Base-by-base conservation (phyloP, 2,888 invertebrate species). In the Chloroclysta siterata region DNA sequence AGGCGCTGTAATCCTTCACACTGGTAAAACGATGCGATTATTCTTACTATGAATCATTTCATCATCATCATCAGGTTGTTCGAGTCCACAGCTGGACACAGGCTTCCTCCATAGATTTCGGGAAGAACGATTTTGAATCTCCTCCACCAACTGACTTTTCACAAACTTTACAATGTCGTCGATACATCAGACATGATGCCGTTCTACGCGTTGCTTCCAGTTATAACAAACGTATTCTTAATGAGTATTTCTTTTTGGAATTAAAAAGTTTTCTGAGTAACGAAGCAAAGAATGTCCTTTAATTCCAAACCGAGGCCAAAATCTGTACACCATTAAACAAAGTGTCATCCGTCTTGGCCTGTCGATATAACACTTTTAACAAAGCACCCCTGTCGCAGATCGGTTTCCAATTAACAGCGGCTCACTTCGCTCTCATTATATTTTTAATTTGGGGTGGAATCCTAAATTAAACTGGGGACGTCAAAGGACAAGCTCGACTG, bases 391-490 rank as follows among this genome's bases (percentile, higher is more conserved):
- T 76, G 79, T 80, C 79, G 77, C 83, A 88, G 91, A 93, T 93
- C 92, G 90, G 90, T 92, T 92, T 90, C 92, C 93, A 93, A 93
- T 93, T 92, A 93, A 91, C 90, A 86, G 83, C 79, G 84, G 79
- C 86, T 87, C 87, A 83, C 87, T 87, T 84, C 83, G 80, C 83
- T 88, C 93, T 93, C 93, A 92, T 93, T 93, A 93, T 93, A 93
- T 92, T 93, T 93, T 93, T 93, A 93, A 93, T 93, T 93, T 91
- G 89, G 91, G 91, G 90, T 79, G 88, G 90, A 88, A 88, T 92
- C 85, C 83, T 85, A 88, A 91, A 93, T 91, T 92, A 91, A 90
- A 89, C 85, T 85, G 82, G 81, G 83, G 87, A 84, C 89, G 91
- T 91, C 92, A 93, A 92, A 93, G 91, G 90, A 91, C 91, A 90